Evolutionary conservation across 2,797 vertebrate species (phyloP).

Genomic region (Ataeniobius toweri): DNA sequence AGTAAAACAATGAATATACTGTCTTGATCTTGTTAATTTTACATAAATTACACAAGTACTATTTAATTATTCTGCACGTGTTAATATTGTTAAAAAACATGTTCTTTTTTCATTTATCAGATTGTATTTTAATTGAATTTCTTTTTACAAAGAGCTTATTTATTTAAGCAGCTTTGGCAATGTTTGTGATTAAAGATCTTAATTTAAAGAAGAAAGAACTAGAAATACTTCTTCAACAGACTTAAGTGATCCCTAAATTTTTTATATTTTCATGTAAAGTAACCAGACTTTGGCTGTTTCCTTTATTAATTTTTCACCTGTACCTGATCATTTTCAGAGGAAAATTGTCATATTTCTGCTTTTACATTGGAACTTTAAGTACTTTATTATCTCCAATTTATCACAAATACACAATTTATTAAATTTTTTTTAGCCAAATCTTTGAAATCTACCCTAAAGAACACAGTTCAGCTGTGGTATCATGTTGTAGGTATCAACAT

Average conservation of each 20-base stretch:
- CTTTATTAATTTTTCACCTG: no score
- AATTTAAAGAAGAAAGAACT: background rate
- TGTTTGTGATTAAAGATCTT: background rate
- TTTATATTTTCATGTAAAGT: background rate
- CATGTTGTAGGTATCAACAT: no score
- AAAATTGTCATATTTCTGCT: no score
- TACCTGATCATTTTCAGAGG: no score
- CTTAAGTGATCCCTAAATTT: background rate
- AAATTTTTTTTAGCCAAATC: no score
- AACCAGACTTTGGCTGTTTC: no score
- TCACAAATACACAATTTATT: no score
- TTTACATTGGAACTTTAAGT: no score
- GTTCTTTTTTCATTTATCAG: background rate
- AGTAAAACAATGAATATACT: conserved; percentile 9
- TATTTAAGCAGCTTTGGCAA: background rate
- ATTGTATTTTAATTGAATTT: background rate
- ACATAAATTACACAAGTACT: background rate
- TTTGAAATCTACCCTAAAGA: no score
- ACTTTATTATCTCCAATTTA: no score
- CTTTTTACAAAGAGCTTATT: background rate
- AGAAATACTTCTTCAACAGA: background rate
- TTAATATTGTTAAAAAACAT: background rate
- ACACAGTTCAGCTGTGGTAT: no score
- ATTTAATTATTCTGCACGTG: background rate
- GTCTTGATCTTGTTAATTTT: background rate